Conservation (phyloP, 2,888 invertebrate genomes). For the Diploptera punctata region DNA sequence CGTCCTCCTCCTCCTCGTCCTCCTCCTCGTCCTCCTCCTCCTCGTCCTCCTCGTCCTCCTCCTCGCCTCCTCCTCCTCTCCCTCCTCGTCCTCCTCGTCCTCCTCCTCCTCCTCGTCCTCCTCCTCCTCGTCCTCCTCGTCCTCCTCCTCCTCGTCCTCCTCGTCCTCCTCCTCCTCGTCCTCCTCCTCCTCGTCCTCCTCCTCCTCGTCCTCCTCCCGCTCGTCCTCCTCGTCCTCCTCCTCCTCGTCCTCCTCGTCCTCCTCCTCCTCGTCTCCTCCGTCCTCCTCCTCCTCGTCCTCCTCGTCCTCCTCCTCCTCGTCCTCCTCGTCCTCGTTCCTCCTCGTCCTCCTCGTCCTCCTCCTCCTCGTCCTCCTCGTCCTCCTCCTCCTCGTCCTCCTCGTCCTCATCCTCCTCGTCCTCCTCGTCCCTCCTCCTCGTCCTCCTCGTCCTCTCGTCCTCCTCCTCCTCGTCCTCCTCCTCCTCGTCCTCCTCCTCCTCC, state of each 20-base stretch:
- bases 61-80: no score
- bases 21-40: background rate
- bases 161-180: background rate
- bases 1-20: background rate
- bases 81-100: background rate
- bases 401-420: no score
- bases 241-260: background rate
- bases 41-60: background rate
- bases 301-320: background rate
- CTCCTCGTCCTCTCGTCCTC: no score
- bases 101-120: background rate
- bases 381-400: background rate
- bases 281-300: background rate
- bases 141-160: background rate
- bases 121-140: background rate
- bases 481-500: background rate
- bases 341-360: background rate
- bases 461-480: background rate
- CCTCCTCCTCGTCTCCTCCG: background rate
- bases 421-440: no score
- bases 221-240: no score
- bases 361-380: background rate
- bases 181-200: no score
- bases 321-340: background rate
- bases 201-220: no score